Evolutionary conservation across 2,113 vertebrate genomes (phyloP), one percentile per base, ranked within the genome.

Genomic region (Opisthocomus hoazin): DNA sequence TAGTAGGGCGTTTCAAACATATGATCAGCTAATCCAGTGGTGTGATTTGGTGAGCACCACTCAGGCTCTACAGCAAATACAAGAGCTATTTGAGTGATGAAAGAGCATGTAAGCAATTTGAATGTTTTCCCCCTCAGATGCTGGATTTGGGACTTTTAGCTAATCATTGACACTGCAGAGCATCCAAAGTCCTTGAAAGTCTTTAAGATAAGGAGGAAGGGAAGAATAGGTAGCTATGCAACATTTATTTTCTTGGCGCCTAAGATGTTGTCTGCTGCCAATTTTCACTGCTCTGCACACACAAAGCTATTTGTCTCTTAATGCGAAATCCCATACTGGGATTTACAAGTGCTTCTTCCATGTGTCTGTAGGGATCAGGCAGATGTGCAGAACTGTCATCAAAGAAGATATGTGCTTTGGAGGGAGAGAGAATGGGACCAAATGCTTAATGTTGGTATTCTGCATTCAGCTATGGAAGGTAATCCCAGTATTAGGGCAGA

Each of bases 201-300:
- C 79, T 82, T 89, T 89, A 70, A 84, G 85, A 94, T 83, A 94
- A 68, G 43, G 51, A 76, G 37, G 58, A 88, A 22, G 14, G 26
- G 60, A 90, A 78, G 71, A 92, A 94, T 24, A 92, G 83, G 86
- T 92, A 87, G 32, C 77, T 73, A 86, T 73, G 80, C 81, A 86
- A 68, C 64, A n/a, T 64, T 87, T 88, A 36, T 91, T 86, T 90
- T 94, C 83, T 94, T 92, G 90, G 90, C 63, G 93, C 2, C 65
- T 84, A 60, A 81, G 76, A 36, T 16, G 2, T 21, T 78, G 56
- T 39, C 73, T 74, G 71, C 83, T 96, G 96, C 94, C 93, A 90
- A 21, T 71, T 92, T 90, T 87, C 53, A 53, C 43, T 92, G 80
- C 45, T 78, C 39, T n/a, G 56, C 15, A 32, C 75, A 81, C 68